Base-by-base conservation (phyloP, 2,888 invertebrate species). In the Seira musarum region DNA sequence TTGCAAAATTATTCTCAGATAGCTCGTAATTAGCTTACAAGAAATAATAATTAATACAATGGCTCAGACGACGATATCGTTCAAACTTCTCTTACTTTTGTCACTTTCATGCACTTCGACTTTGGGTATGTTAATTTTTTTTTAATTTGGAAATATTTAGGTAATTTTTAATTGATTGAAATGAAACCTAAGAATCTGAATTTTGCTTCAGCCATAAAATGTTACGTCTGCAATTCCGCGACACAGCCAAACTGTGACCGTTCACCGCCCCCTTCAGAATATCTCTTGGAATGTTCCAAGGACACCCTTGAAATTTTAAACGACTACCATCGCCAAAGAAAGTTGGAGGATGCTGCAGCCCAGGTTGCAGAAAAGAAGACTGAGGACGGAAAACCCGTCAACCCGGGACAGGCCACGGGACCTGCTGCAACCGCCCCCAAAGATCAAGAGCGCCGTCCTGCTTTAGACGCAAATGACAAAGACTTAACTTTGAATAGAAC, bases 181-280 rank as follows among this genome's bases (percentile, higher is more conserved):
- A 8, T 40, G n/a, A n/a, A n/a, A n/a, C n/a, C n/a, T n/a, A n/a
- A n/a, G n/a, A n/a, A 25, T 30, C 17, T 57, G 57, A 5, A 57
- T 63, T 80, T 75, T 64, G 24, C 24, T 68, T 65, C 61, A 85
- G 85, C 66, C 19, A 24, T 85, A 15, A 66, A 82, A 75, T 85
- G 85, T 61, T 85, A 79, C 71, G 74, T 80, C 8, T 85, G 85
- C 61, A 85, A 84, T 35, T 82, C 82, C 17, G 74, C 61, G 0
- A 72, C 71, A 21, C 79, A 85, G 5, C 24, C 71, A 35, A 80
- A 67, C 0, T 85, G 85, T 68, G 64, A 17, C 0, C 30, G 30
- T 13, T 67, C 57, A 19, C 77, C 72, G 13, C 76, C 80, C 21
- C 82, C 83, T 5, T 65, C 46, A 1, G 74, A 83, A 65, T 85